Evolutionary conservation across 1,140 invertebrate species (phyloP).

Genomic region (Papilio polyxenes): DNA sequence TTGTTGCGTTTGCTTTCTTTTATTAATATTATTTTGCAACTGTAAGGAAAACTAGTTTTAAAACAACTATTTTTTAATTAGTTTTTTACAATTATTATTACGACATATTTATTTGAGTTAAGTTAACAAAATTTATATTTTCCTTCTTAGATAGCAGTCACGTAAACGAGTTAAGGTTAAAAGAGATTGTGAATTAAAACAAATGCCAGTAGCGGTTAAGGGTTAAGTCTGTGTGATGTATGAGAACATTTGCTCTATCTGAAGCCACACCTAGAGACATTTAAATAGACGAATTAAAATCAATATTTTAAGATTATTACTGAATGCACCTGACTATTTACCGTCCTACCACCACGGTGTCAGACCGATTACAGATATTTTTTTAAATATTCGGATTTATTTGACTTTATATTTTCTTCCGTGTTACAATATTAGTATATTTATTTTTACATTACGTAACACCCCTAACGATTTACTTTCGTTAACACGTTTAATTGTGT

Average conservation of each 20-base stretch:
- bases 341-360: neutral
- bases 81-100: neutral
- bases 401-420: neutral
- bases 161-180: conserved; percentile 13
- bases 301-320: neutral
- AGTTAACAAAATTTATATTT: neutral
- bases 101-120: no score
- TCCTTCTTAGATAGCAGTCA: neutral
- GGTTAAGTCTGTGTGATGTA: neutral
- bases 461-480: neutral
- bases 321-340: neutral
- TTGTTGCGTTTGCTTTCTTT: neutral
- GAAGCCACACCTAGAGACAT: conserved; percentile 11
- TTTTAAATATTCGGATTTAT: no score
- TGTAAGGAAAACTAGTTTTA: neutral
- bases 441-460: conserved; percentile 1
- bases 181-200: conserved; percentile 32
- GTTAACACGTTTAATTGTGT: neutral
- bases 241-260: conserved; percentile 5
- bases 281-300: neutral
- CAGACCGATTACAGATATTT: no score
- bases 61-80: neutral
- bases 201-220: conserved; percentile 33
- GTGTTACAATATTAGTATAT: neutral
- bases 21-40: neutral